phyloP scores from a whole-genome alignment of 2,797 vertebrate genomes.

The Megalops cyprinoides region DNA sequence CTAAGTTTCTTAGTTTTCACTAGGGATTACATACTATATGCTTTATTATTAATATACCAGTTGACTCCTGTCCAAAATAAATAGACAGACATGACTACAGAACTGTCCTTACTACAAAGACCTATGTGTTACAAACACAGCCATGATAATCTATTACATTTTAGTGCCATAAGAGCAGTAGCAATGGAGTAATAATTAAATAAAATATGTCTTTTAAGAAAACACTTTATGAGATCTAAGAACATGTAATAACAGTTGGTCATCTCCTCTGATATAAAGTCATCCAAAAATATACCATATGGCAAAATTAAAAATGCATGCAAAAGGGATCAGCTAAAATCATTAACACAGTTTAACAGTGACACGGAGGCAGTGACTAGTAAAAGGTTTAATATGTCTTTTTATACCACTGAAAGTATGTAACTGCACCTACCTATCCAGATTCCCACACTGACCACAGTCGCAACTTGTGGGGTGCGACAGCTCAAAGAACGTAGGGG shows the following conservation, averaged over 20 bases:
- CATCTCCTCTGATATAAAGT: no score
- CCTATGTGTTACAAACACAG: no score
- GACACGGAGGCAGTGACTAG: background rate
- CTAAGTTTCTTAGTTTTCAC: no score
- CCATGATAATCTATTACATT: no score
- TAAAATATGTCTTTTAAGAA: background rate
- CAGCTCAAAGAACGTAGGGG: conserved; percentile 76
- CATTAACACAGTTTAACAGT: background rate
- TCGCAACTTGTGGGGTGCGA: conserved; percentile 73
- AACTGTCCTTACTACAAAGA: no score
- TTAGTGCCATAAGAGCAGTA: no score
- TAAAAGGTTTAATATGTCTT: background rate
- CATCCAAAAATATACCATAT: background rate
- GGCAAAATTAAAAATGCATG: background rate
- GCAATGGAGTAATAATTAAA: background rate
- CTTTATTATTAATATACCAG: no score
- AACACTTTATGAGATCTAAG: background rate
- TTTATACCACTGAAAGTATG: background rate
- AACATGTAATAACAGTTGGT: no score
- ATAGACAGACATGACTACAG: no score
- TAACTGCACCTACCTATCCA: conserved; percentile 74
- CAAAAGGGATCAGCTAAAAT: background rate
- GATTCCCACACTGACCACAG: conserved; percentile 73
- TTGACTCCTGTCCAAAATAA: no score
- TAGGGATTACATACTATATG: no score